Evolutionary conservation across 1,140 invertebrate genomes (phyloP).

Genomic region (Brachionus paranguensis): DNA sequence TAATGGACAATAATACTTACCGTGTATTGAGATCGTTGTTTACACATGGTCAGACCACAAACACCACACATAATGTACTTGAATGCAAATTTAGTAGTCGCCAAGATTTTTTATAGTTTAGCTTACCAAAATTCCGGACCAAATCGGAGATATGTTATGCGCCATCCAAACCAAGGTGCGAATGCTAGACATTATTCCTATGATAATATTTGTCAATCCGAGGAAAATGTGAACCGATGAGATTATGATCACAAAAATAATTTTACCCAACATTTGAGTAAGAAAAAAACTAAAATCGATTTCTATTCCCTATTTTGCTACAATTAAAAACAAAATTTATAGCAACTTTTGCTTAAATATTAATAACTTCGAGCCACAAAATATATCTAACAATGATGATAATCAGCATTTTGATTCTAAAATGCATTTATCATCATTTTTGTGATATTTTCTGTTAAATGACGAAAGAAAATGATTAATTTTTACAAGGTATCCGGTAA

Average conservation of each 20-base stretch:
- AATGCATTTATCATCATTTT: background rate
- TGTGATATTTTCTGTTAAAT: background rate
- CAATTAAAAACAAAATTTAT: background rate
- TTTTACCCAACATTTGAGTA: constrained; percentile 13
- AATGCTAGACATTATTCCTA: constrained; percentile 52
- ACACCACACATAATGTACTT: constrained; percentile 54
- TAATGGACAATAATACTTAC: background rate
- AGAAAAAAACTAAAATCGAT: background rate
- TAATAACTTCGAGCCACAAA: background rate
- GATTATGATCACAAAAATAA: constrained; percentile 45
- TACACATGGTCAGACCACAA: constrained; percentile 46
- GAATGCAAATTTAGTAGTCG: constrained; percentile 38
- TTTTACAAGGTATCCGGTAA: background rate
- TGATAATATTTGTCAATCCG: constrained; percentile 50
- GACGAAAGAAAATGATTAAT: background rate
- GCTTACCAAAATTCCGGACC: constrained; percentile 56
- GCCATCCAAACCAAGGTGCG: constrained; percentile 55
- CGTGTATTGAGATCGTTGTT: constrained; percentile 21
- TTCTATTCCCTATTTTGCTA: background rate
- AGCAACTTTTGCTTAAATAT: background rate
- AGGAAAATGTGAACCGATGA: constrained; percentile 51
- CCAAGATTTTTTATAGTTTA: no score
- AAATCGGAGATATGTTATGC: constrained; percentile 56
- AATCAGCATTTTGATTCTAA: background rate
- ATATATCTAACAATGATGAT: background rate